These are phyloP conservation scores for Hemiprocne comata DNA, from an alignment of 2,113 vertebrate species.

Conservation along the genomic window DNA sequence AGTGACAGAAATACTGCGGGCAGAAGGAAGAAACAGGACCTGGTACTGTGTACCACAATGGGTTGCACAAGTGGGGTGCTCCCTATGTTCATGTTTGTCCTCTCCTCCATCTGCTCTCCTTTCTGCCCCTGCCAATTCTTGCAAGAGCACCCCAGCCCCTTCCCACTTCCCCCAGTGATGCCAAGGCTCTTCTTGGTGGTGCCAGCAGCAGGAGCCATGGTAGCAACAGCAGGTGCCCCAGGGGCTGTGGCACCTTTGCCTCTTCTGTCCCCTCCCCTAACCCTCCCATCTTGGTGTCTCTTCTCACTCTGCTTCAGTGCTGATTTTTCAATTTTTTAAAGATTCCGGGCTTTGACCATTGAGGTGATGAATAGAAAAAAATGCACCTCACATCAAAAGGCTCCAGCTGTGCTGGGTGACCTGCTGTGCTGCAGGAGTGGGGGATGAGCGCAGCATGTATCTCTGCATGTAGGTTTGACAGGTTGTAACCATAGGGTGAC, in stretches of 20 bases:
- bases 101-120: background rate
- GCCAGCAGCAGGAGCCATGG: background rate
- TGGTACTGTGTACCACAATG: background rate
- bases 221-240: background rate
- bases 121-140: background rate
- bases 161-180: background rate
- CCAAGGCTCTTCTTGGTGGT: background rate
- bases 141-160: background rate
- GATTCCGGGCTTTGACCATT: background rate
- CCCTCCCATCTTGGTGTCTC: rapidly evolving
- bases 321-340: background rate
- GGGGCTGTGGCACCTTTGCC: background rate
- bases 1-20: background rate
- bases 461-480: background rate
- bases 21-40: background rate
- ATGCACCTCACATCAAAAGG: background rate
- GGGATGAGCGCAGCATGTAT: background rate
- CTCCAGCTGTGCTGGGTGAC: background rate
- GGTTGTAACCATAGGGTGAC: background rate
- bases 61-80: background rate
- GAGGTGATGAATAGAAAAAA: background rate
- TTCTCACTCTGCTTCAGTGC: background rate
- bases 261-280: background rate
- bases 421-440: background rate
- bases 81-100: background rate